Conservation (phyloP, 2,113 vertebrate genomes). For the Semnornis frantzii region DNA sequence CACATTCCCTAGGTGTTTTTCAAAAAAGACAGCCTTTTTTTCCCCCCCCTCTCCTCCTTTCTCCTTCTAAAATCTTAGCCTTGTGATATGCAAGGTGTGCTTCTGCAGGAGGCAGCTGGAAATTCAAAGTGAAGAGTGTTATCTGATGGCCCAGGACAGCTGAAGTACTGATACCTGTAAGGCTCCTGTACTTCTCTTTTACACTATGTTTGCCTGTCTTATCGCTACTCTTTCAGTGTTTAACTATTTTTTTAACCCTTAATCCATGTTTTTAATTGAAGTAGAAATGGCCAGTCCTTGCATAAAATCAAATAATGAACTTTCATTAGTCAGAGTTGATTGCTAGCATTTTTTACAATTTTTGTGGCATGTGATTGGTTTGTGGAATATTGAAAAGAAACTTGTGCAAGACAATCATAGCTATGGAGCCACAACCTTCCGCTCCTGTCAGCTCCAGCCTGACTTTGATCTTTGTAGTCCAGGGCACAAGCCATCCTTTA, state of each 20-base stretch:
- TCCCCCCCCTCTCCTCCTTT: background rate
- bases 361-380: background rate
- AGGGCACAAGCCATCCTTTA: background rate
- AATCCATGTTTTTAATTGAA: background rate
- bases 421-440: background rate
- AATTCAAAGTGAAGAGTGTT: background rate
- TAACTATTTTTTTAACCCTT: background rate
- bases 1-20: background rate
- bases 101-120: background rate
- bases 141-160: background rate
- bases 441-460: background rate
- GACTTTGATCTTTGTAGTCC: background rate
- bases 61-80: background rate
- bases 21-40: background rate
- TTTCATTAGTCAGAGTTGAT: background rate
- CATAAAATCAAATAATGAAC: background rate
- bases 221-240: background rate
- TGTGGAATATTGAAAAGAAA: background rate
- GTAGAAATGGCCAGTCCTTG: background rate
- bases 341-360: background rate
- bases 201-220: background rate
- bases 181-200: background rate
- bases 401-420: background rate
- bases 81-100: slow-evolving; percentile 3
- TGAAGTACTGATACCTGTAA: background rate